A percentile compares a stretch with the other conserved stretches of the same genome.
These are phyloP conservation scores for Charina bottae DNA, from an alignment of 2,113 vertebrate species.

Conservation along the genomic window DNA sequence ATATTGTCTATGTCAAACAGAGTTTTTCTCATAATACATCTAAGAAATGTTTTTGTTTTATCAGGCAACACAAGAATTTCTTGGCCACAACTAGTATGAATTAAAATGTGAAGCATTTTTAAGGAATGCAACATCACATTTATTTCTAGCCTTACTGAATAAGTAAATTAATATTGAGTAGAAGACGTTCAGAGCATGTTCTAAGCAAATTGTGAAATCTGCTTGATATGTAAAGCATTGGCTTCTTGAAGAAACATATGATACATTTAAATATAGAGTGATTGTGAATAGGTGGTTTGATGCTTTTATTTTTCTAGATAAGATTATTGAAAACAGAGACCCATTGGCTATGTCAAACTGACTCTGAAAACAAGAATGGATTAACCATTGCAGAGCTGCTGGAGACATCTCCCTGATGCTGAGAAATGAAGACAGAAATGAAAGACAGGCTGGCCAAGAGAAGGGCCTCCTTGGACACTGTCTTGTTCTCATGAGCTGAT, in stretches of 20 bases:
- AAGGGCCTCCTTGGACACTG: background rate
- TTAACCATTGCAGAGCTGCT: constrained; percentile 60
- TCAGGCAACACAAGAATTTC: constrained; percentile 18
- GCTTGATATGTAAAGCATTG: constrained; percentile 22
- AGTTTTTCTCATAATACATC: constrained; percentile 11
- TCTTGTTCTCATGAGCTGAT: no score
- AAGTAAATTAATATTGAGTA: constrained; percentile 64
- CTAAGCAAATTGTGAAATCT: constrained; percentile 57
- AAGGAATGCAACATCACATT: constrained; percentile 63
- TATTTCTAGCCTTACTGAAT: constrained; percentile 64
- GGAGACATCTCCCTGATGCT: background rate
- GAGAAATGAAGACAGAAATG: background rate
- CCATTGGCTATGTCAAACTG: background rate
- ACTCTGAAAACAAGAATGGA: constrained; percentile 40
- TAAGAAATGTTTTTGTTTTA: background rate
- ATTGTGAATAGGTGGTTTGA: constrained; percentile 33
- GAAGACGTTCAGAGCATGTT: constrained; percentile 51
- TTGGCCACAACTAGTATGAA: constrained; percentile 64
- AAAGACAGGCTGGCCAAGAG: background rate
- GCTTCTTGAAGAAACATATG: constrained; percentile 36
- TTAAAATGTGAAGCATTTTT: constrained; percentile 44
- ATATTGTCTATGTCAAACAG: no score
- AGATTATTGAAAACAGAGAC: constrained; percentile 45
- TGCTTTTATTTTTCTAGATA: constrained; percentile 43
- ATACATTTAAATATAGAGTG: constrained; percentile 51